These are phyloP conservation scores for Phaonia tiefii DNA, from an alignment of 2,888 invertebrate species.

Conservation along the genomic window DNA sequence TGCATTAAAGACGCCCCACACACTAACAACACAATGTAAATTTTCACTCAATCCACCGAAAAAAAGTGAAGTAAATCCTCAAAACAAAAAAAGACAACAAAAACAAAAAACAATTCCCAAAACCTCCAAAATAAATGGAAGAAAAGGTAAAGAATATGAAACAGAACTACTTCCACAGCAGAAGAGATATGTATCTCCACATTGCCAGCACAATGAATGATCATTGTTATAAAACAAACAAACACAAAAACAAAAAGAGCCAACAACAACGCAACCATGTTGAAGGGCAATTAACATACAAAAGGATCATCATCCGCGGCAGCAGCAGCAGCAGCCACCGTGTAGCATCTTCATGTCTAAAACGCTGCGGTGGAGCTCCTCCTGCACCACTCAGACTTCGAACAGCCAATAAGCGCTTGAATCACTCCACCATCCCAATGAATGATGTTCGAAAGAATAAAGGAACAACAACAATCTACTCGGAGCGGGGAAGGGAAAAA, in stretches of 20 bases:
- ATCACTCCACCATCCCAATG: constrained; percentile 16
- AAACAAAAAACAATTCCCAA: constrained; percentile 19
- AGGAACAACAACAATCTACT: background rate
- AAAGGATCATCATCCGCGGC: constrained; percentile 73
- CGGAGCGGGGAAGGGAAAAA: background rate
- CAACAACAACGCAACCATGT: constrained; percentile 19
- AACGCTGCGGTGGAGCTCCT: constrained; percentile 63
- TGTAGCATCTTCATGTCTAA: constrained; percentile 14
- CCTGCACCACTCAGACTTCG: constrained; percentile 59
- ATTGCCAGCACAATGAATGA: constrained; percentile 36
- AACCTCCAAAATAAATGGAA: constrained; percentile 20
- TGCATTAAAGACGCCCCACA: constrained; percentile 59
- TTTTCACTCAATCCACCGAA: constrained; percentile 27
- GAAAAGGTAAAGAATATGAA: constrained; percentile 48
- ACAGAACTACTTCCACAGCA: constrained; percentile 49
- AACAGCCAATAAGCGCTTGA: constrained; percentile 63
- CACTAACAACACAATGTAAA: constrained; percentile 6
- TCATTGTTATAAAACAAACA: constrained; percentile 62
- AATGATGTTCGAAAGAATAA: background rate
- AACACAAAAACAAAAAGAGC: background rate
- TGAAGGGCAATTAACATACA: constrained; percentile 76
- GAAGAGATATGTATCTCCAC: constrained; percentile 49
- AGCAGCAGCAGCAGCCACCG: constrained; percentile 34
- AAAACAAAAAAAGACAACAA: background rate
- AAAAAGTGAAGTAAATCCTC: constrained; percentile 7